Percentiles rank a stretch among this genome's conserved stretches.
Conservation (phyloP, 1,140 invertebrate species). For the Cydia fagiglandana region DNA sequence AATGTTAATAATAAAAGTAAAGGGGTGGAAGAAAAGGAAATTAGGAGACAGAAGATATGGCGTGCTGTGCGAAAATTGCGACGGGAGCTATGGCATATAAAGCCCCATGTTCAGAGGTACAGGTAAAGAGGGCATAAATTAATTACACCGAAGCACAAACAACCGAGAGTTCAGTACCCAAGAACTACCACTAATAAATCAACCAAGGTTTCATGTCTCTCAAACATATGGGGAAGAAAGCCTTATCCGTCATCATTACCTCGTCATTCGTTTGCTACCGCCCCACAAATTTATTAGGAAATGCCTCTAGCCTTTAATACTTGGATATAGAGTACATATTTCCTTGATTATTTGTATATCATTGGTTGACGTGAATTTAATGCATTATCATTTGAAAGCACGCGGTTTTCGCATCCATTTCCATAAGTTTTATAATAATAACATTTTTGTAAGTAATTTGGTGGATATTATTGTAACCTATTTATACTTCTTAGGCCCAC, state of each 20-base stretch:
- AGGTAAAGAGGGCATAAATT: too few relatives aligned
- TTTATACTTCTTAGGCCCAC: too few relatives aligned
- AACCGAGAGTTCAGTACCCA: neutral
- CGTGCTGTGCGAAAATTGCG: too few relatives aligned
- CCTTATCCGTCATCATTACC: constrained; percentile 8
- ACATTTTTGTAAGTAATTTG: too few relatives aligned
- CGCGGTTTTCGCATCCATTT: constrained; percentile 1
- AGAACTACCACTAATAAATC: constrained; percentile 1
- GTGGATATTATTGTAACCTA: too few relatives aligned
- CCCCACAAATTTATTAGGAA: neutral
- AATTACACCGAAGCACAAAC: neutral
- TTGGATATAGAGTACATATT: neutral
- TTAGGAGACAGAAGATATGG: too few relatives aligned
- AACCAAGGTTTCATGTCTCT: neutral
- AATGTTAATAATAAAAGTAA: too few relatives aligned
- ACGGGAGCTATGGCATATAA: too few relatives aligned
- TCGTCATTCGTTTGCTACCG: neutral
- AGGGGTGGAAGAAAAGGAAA: too few relatives aligned
- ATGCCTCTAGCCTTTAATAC: neutral
- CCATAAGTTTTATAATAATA: neutral
- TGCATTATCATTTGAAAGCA: constrained; percentile 14
- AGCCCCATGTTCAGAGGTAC: too few relatives aligned
- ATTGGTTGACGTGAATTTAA: neutral
- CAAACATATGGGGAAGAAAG: neutral
- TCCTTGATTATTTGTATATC: neutral